Base-by-base conservation (phyloP, 2,797 vertebrate species). In the Molothrus aeneus region DNA sequence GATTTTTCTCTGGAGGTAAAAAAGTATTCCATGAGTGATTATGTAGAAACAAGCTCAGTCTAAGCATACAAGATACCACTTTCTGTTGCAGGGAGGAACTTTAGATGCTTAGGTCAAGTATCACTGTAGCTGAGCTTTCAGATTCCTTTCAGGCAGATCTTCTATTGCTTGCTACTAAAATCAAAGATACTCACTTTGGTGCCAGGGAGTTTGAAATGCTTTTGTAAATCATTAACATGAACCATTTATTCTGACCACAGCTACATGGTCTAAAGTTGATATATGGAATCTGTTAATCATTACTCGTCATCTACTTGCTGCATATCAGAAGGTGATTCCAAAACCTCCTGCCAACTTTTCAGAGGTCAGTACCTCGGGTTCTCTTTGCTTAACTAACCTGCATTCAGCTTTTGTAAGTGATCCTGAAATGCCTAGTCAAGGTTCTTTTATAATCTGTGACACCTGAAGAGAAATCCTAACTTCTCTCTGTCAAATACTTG, bases 261-360 rank as follows among this genome's bases (percentile, higher is more conserved):
- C 71, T 89, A 28, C 45, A 32, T 77, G 61, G 79, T 90, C 77
- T 93, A 66, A 85, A 84, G 95, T 84, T 97, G 70, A 86, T 87
- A 47, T 95, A 95, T 95, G 80, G 92, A 96, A 95, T 95, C 91
- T 94, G 96, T 97, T 97, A 98, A 98, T 98, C 97, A 97, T 97
- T 97, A 97, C 91, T 93, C 6, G 5, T 86, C 70, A 66, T 59
- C 92, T 95, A 81, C 92, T 97, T 96, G 81, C 74, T 89, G 72
- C 88, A 47, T 95, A 80, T 81, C 86, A 66, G 88, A 79, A 79
- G 47, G 51, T 66, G 48, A 88, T 75, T 80, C 73, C 59, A 84
- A 75, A 53, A 2, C 2, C 73, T 93, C 50, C 96, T 95, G 94
- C 85, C 80, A 68, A n/a, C 88, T 96, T 97, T 94, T 88, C 68